phyloP scores from a whole-genome alignment of 2,113 vertebrate genomes.

The Agapornis roseicollis region DNA sequence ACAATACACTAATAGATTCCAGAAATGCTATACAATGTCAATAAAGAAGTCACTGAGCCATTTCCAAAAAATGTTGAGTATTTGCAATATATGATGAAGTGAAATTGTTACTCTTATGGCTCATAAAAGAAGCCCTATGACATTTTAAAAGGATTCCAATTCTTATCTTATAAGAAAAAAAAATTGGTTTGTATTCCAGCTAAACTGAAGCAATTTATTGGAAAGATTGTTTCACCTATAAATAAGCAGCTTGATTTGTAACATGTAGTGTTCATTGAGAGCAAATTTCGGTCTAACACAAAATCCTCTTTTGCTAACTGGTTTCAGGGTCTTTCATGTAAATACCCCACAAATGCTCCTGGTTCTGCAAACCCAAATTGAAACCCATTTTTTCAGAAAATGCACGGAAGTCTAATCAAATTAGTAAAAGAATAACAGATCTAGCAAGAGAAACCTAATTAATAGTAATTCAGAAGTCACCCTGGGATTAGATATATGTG shows the following conservation, averaged over 20 bases:
- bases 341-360: background rate
- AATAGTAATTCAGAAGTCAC: background rate
- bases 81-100: background rate
- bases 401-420: background rate
- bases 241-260: background rate
- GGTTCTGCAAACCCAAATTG: background rate
- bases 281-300: background rate
- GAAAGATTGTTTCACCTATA: background rate
- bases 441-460: background rate
- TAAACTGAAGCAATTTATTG: background rate
- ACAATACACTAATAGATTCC: background rate
- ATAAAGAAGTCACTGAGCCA: background rate
- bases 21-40: conserved; percentile 20
- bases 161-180: background rate
- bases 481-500: background rate
- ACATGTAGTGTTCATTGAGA: background rate
- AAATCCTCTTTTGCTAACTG: background rate
- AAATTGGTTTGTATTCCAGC: background rate
- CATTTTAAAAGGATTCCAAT: background rate
- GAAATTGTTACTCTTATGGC: background rate
- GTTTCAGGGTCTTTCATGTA: background rate
- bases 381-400: background rate
- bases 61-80: background rate
- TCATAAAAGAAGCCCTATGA: background rate
- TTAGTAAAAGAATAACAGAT: background rate